Evolutionary conservation across 2,113 vertebrate species (phyloP), one percentile per base, ranked within the genome.

Genomic region (Ariopsis seemanni): DNA sequence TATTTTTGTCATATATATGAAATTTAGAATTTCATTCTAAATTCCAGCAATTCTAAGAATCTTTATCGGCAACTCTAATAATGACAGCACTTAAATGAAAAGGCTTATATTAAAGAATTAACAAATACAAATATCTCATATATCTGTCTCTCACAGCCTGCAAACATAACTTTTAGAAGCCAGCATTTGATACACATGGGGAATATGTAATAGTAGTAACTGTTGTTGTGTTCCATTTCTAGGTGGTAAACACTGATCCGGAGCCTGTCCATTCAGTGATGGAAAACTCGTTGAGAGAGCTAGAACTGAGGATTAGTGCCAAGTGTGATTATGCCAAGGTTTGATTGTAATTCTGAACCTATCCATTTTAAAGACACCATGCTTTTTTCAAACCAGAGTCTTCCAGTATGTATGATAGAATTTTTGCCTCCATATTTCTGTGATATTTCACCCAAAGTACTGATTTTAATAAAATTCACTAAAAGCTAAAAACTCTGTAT

Each of bases 331-430:
- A 95, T 0, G 85, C 92, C 0, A 91, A 95, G 42, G 9, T 96
- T 96, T 89, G 90, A 86, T 27, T 95, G 96, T 91, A 87, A 84
- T 7, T 88, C 52, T 0, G 60, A 91, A 0, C 0, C 83, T 0
- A 92, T 99, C 84, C 88, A 78, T 75, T 96, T 98, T 90, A 94
- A 95, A 92, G 96, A 99, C 9, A 97, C 97, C 0, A 79, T 95
- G 86, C 93, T 98, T 55, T 97, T 42, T 96, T 94, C 97, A 97
- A 91, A 96, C 93, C 0, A 95, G 95, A 53, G 90, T 90, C 0
- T 95, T 95, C 87, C 89, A 91, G 97, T 99, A 92, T 96, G 98
- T 96, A 87, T 84, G 34, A 63, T 2, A 52, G 11, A 53, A 27
- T 55, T 0, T 57, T 57, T 63, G 4, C 14, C 50, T 30, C 18